Percentiles rank a stretch among this genome's conserved stretches.
Conservation (phyloP, 1,140 invertebrate species). For the Drosophila trapezifrons region DNA sequence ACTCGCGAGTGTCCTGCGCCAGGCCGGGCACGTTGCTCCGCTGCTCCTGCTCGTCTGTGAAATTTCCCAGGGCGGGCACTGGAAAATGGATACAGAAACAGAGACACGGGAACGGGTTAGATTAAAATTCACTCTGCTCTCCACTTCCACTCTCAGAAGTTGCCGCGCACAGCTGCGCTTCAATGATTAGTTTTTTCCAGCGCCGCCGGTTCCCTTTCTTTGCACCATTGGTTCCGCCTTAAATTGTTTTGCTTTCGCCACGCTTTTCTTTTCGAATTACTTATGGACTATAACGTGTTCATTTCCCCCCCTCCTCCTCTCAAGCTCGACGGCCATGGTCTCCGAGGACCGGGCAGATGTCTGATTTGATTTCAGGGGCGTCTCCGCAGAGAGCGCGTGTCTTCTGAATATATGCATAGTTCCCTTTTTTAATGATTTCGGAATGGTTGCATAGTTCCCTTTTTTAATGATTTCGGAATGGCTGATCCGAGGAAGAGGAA, state of each 20-base stretch:
- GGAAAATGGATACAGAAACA: constrained; percentile 43
- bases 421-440: constrained; percentile 16
- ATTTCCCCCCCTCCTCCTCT: background rate
- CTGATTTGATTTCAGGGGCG: constrained; percentile 18
- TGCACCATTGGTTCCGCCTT: constrained; percentile 53
- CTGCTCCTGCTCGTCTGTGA: constrained; percentile 87
- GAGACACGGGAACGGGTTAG: constrained; percentile 7
- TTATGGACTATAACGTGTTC: constrained; percentile 18
- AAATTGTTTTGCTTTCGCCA: constrained; percentile 69
- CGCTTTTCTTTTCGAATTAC: constrained; percentile 36
- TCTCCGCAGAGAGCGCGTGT: background rate
- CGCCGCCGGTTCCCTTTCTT: background rate
- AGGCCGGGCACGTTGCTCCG: constrained; percentile 51
- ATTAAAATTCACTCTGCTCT: constrained; percentile 28
- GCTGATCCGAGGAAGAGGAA: constrained; percentile 6
- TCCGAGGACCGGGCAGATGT: constrained; percentile 7
- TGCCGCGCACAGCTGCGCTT: constrained; percentile 65
- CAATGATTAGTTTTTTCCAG: constrained; percentile 61
- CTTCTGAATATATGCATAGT: constrained; percentile 15
- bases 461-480: constrained; percentile 17
- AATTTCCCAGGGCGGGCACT: constrained; percentile 89
- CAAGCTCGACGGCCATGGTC: background rate
- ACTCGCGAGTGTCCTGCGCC: constrained; percentile 85
- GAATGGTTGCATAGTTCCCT: constrained; percentile 10
- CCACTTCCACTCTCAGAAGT: constrained; percentile 55